Conservation (phyloP, 2,888 invertebrate genomes). For the Athetis lepigone region DNA sequence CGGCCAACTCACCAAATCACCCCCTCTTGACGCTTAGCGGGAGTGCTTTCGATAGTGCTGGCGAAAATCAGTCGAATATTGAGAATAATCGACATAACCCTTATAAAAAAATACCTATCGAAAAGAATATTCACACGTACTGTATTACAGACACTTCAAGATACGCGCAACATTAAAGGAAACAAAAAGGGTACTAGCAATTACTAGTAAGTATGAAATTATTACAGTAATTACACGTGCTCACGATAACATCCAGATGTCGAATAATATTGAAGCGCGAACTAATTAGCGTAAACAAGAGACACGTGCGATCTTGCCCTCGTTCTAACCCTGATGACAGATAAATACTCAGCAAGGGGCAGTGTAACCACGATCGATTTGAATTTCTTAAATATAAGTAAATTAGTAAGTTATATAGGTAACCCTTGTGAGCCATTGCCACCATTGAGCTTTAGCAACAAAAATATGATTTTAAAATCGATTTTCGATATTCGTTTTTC, state of each 20-base stretch:
- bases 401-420: too few relatives aligned
- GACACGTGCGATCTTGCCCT: slow-evolving; percentile 51
- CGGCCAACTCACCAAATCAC: slow-evolving; percentile 83
- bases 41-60: slow-evolving; percentile 61
- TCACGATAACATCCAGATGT: slow-evolving; percentile 44
- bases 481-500: slow-evolving; percentile 8
- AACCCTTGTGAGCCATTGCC: too few relatives aligned
- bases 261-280: slow-evolving; percentile 45
- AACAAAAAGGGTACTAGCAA: background rate
- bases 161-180: background rate
- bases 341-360: slow-evolving; percentile 49
- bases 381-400: background rate
- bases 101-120: too few relatives aligned
- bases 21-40: slow-evolving; percentile 75
- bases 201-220: background rate
- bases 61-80: slow-evolving; percentile 49
- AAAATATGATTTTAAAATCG: background rate
- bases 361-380: background rate
- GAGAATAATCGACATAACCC: slow-evolving; percentile 7
- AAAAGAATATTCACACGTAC: too few relatives aligned
- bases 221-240: background rate
- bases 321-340: slow-evolving; percentile 41
- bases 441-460: background rate
- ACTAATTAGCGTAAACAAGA: slow-evolving; percentile 39
- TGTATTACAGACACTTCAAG: too few relatives aligned